Evolutionary conservation across 2,797 vertebrate genomes (phyloP).

Genomic region (Nasua narica): DNA sequence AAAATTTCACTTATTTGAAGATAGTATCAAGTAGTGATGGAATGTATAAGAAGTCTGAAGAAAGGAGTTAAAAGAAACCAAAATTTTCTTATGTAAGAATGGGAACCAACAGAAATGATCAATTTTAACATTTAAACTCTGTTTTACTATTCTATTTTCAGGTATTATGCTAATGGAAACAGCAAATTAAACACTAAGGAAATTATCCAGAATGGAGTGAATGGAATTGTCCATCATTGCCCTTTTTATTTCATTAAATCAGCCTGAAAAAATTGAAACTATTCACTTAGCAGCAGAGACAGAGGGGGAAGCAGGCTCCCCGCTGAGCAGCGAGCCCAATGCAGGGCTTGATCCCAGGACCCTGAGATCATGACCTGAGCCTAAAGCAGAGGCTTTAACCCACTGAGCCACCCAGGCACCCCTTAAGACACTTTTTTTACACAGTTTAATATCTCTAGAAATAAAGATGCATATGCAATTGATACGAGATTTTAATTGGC

Average conservation of each 20-base stretch:
- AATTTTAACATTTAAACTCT: not conserved
- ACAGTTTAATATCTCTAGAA: not conserved
- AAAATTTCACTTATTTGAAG: slow-evolving; percentile 5
- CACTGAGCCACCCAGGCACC: too few species aligned
- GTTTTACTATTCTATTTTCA: not conserved
- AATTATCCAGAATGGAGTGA: not conserved
- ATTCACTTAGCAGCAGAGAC: not conserved
- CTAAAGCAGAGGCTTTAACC: too few species aligned
- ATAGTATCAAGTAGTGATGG: not conserved
- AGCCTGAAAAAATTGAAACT: not conserved
- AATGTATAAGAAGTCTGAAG: not conserved
- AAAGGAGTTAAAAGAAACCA: not conserved
- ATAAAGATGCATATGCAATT: not conserved
- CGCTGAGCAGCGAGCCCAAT: too few species aligned
- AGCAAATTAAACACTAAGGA: slow-evolving; percentile 7
- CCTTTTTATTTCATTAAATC: not conserved
- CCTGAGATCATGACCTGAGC: too few species aligned
- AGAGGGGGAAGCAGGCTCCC: too few species aligned
- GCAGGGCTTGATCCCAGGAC: too few species aligned
- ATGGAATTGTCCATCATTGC: not conserved
- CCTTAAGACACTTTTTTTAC: not conserved
- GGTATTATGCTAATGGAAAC: not conserved
- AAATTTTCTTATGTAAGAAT: not conserved
- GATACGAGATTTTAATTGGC: not conserved
- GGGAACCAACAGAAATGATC: not conserved